Base-by-base conservation (phyloP, 1,140 invertebrate species). In the Zaprionus africanus region DNA sequence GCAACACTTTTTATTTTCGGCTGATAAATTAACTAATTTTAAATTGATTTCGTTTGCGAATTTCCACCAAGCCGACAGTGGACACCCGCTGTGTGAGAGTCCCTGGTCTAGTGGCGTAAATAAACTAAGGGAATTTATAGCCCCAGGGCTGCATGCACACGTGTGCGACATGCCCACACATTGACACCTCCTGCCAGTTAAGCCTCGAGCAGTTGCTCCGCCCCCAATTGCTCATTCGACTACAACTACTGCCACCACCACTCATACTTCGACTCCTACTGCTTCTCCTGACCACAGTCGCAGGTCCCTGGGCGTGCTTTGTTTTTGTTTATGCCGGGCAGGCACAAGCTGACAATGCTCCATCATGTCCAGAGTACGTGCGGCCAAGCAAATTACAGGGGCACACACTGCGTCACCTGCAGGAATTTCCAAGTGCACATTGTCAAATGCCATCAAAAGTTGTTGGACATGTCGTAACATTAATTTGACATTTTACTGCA, bases 401-500 rank as follows among this genome's bases (percentile, higher is more conserved):
- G 58, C 66, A 82, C 66, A 82, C 79, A 90, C 90, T 82, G 79
- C 85, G 82, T 86, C 85, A 90, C 86, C 85, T 90, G 85, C 82
- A 90, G 85, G 85, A 90, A 90, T 90, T 90, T 90, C 78, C 81
- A 75, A 84, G 70, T 84, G 75, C 64, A 80, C 84, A 88, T 88
- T 90, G 85, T 88, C 85, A 90, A 85, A 90, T 73, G 81, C 64
- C 78, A 84, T 85, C 85, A 85, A 81, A 88, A 90, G 76, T 85
- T 81, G 85, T 73, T 81, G 83, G 84, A 90, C 81, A 90, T 85
- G 85, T 82, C 83, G 85, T 88, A 88, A 88, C 85, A 90, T 88
- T 88, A 88, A 88, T 88, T 88, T 88, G 85, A 88, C 85, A 90
- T 90, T 90, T 88, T 85, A 88, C 81, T 78, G 81, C 85, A 67